Evolutionary conservation across 1,140 invertebrate genomes (phyloP), one percentile per base, ranked within the genome.

Genomic region (Anoplophora glabripennis): DNA sequence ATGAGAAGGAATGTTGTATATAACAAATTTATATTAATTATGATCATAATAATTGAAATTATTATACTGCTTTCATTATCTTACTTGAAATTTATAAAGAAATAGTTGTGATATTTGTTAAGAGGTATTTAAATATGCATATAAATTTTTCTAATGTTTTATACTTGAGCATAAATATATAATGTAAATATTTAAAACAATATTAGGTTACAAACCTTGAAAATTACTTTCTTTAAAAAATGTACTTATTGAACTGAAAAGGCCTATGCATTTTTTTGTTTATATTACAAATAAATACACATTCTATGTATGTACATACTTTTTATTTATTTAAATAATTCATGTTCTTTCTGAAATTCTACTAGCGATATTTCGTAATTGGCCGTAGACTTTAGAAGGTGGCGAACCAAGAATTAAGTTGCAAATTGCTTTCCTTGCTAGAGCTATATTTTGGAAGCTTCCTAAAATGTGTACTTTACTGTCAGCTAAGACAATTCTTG

Each of bases 381-480:
- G 93, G 18, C 95, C 95, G 79, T 97, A 97, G 17, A 98, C 93
- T 83, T 98, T 98, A 14, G 91, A 94, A 35, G 94, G 94, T 40
- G 92, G 94, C 66, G 88, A 94, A 66, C 98, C 98, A 66, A 99
- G 80, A 73, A 99, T 99, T 17, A 99, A 81, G 78, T 96, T 97
- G 80, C 94, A 99, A 67, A 99, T 87, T n/a, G 96, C 92, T 73
- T 94, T 85, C 73, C 95, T 86, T 0, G 97, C 98, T 53, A 97
- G 74, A 68, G 94, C 89, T 61, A 99, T 98, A 76, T 99, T 99
- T 78, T 99, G 93, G 78, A 89, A 99, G 61, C 96, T 96, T 37
- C 98, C 98, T 41, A 99, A 80, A 57, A 99, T 93, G 76, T 99
- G 96, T 64, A 99, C 92, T 84, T 97, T 98, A 59, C 84, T 86